phyloP scores from a whole-genome alignment of 2,113 vertebrate genomes.

The Tetrax tetrax region DNA sequence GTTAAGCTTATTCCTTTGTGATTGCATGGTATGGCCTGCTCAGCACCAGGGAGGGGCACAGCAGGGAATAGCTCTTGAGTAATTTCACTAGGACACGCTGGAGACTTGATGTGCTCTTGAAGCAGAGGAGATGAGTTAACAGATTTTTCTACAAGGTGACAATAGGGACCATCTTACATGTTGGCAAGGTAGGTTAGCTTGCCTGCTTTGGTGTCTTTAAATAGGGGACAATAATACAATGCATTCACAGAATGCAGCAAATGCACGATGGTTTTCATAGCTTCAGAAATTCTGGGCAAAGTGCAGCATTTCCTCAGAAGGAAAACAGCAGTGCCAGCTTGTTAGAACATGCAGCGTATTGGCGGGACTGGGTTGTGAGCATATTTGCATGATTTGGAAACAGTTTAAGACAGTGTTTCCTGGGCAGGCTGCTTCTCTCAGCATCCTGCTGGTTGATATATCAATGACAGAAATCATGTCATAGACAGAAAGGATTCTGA shows the following conservation, averaged over 20 bases:
- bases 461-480: background rate
- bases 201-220: background rate
- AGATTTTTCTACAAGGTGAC: background rate
- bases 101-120: background rate
- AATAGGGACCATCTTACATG: background rate
- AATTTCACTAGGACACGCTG: background rate
- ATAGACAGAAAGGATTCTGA: background rate
- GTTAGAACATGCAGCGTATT: background rate
- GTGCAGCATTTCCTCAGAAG: background rate
- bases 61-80: background rate
- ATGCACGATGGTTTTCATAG: background rate
- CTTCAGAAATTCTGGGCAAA: slow-evolving; percentile 4
- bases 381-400: slow-evolving; percentile 1
- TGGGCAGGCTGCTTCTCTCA: background rate
- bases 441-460: background rate
- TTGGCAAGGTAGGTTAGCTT: background rate
- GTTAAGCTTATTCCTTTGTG: background rate
- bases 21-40: background rate
- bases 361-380: background rate
- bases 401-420: background rate
- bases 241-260: background rate
- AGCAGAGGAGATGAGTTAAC: background rate
- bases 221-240: background rate
- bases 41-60: background rate
- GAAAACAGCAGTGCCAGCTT: background rate